Base-by-base conservation (phyloP, 2,888 invertebrate genomes). In the Pardosa pseudoannulata region DNA sequence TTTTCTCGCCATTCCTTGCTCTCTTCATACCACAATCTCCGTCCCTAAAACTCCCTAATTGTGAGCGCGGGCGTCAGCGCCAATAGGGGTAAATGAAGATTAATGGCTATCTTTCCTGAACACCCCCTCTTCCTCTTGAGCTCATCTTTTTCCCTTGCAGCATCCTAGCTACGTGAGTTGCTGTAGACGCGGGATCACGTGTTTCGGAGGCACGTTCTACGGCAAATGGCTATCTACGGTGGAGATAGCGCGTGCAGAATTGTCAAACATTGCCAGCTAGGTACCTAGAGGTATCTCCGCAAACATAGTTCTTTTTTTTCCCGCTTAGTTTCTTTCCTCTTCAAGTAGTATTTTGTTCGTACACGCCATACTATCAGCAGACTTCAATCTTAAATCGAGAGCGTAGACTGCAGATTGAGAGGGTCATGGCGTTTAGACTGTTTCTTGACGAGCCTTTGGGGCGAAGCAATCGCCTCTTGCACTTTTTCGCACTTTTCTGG, bases 81-180 rank as follows among this genome's bases (percentile, higher is more conserved):
- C 86, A 86, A 86, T 86, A 79, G 86, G 79, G 64, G 70, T 67
- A 86, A 86, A 86, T 86, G 86, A 79, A 86, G 86, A 86, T 86
- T 86, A 86, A 86, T 86, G 86, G 79, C 74, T 36, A 23, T 71
- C 71, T 71, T 71, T 68, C 23, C 65, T 3, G 62, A 41, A 65
- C 11, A 11, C 7, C 56, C 56, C 64, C 72, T 39, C 65, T 29
- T 64, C 56, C 83, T 41, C 83, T 65, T 41, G 64, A 46, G 62
- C 64, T 64, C 71, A 78, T 68, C 78, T 83, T 78, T 75, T 78
- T 72, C 83, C 50, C 39, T 50, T 50, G 39, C 71, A 39, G 64
- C 56, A 67, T 50, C 31, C 23, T 28, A 23, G 11, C 19, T 39
- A 79, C 79, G 86, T 86, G 86, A 74, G 86, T 56, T 67, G 70